Evolutionary conservation across 2,888 invertebrate species (phyloP).

Genomic region (Hydrotaea cyrtoneurina): DNA sequence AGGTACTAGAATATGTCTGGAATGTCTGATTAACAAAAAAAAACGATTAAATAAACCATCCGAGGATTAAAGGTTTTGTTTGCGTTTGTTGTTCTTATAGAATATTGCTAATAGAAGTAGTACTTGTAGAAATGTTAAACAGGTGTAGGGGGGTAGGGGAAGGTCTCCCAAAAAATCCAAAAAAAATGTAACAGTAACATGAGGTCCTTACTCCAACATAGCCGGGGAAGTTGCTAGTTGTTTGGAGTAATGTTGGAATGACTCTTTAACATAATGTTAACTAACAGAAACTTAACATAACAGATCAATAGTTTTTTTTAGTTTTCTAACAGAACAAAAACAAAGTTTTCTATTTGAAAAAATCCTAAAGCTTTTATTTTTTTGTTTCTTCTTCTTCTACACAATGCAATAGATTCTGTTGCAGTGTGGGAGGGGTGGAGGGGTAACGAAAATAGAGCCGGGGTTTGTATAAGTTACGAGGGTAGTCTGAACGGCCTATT

Average conservation of each 20-base stretch:
- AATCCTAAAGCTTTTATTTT: slow-evolving; percentile 12
- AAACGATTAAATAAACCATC: slow-evolving; percentile 16
- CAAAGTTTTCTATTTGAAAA: not conserved
- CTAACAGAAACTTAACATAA: not conserved
- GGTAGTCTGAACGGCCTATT: not conserved
- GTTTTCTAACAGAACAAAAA: not conserved
- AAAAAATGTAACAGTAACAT: slow-evolving; percentile 65
- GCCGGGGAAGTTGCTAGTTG: slow-evolving; percentile 81
- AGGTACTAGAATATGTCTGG: slow-evolving; percentile 51
- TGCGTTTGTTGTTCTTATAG: slow-evolving; percentile 48
- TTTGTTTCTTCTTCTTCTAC: slow-evolving; percentile 16
- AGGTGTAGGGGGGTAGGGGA: not conserved
- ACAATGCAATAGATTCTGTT: not conserved
- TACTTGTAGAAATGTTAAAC: slow-evolving; percentile 22
- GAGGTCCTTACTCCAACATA: slow-evolving; percentile 75
- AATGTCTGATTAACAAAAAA: slow-evolving; percentile 10
- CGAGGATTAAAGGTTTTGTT: not conserved
- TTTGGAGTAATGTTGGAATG: slow-evolving; percentile 72
- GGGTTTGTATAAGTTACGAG: too few species aligned
- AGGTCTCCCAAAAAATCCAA: not conserved
- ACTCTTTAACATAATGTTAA: not conserved
- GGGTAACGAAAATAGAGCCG: not conserved
- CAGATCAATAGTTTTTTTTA: not conserved
- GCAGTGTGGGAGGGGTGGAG: not conserved
- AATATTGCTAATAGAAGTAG: slow-evolving; percentile 74